Base-by-base conservation (phyloP, 2,113 vertebrate genomes). In the Mola mola region DNA sequence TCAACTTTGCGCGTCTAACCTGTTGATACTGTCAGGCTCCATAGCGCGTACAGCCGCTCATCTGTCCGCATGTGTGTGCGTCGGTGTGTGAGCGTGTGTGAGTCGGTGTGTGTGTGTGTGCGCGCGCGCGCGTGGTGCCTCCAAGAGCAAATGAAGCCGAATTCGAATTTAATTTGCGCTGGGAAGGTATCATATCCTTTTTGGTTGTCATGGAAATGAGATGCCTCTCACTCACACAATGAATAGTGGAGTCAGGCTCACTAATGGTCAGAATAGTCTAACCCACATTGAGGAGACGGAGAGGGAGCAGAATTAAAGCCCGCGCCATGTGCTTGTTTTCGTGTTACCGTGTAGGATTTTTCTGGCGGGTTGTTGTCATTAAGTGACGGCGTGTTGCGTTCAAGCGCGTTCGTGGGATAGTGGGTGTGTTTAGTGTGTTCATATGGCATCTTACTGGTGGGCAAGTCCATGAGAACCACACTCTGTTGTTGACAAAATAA, bases 121-220 rank as follows among this genome's bases (percentile, higher is more conserved):
- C 59, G 21, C 47, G 16, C n/a, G 28, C 55, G 24, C 67, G 57
- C 53, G 41, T 42, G 22, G 51, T 61, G 67, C 53, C 64, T 67
- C 42, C 63, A 42, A 31, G 57, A 78, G 67, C 63, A 46, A 66
- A 86, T 68, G 50, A 82, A 46, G 78, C 67, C 75, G 75, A 87
- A 83, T 79, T 81, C 52, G 25, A 79, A 74, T 92, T 90, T 85
- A 90, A 89, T 90, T 88, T 87, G 75, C 47, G 42, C 62, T 70
- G 87, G 82, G 87, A 88, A 93, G 92, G 92, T 94, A 90, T 87
- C 84, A 69, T 84, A 82, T 94, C 93, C 91, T 92, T 87, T 88
- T 85, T 87, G 88, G 96, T 98, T 98, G 96, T 97, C 95, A 97
- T 98, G 95, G 96, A 93, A 95, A 98, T 96, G 91, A 82, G 87